Percentiles rank a stretch among this genome's conserved stretches.
phyloP scores from a whole-genome alignment of 2,113 vertebrate species.

The Myiagra hebetior region DNA sequence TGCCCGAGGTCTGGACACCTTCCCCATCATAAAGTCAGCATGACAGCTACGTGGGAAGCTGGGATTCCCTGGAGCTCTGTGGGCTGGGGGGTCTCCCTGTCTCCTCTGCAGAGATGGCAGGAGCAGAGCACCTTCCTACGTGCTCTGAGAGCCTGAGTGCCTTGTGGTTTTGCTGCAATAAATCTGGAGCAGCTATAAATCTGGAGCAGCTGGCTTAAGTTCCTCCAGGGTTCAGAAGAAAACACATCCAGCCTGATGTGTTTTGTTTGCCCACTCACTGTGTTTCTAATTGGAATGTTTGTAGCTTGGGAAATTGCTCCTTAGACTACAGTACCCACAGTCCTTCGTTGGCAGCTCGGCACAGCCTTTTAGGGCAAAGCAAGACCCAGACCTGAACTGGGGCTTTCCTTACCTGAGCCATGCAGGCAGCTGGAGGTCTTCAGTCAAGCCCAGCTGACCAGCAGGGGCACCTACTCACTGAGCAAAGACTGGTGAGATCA shows the following conservation, averaged over 20 bases:
- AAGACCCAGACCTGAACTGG: background rate
- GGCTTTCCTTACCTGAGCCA: background rate
- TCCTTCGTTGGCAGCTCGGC: background rate
- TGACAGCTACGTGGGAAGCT: background rate
- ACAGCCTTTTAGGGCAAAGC: background rate
- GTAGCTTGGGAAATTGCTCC: slow-evolving; percentile 39
- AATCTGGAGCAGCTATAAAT: slow-evolving; percentile 49
- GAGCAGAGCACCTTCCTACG: slow-evolving; percentile 22
- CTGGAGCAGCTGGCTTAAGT: slow-evolving; percentile 51
- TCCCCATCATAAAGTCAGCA: background rate
- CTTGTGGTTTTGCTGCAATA: slow-evolving; percentile 19
- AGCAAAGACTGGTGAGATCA: background rate
- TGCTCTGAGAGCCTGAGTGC: slow-evolving; percentile 13
- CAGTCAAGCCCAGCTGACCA: background rate
- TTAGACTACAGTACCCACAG: slow-evolving; percentile 61
- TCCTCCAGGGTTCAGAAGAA: slow-evolving; percentile 48
- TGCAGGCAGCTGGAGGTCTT: background rate
- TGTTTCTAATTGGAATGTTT: slow-evolving; percentile 56
- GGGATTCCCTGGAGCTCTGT: background rate
- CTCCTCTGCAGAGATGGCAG: background rate
- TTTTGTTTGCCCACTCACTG: slow-evolving; percentile 61
- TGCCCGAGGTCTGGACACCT: background rate
- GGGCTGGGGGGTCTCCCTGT: background rate
- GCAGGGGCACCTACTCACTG: background rate
- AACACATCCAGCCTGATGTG: slow-evolving; percentile 43